Evolutionary conservation across 2,113 vertebrate species (phyloP), one percentile per base, ranked within the genome.

Genomic region (Ariopsis seemanni): DNA sequence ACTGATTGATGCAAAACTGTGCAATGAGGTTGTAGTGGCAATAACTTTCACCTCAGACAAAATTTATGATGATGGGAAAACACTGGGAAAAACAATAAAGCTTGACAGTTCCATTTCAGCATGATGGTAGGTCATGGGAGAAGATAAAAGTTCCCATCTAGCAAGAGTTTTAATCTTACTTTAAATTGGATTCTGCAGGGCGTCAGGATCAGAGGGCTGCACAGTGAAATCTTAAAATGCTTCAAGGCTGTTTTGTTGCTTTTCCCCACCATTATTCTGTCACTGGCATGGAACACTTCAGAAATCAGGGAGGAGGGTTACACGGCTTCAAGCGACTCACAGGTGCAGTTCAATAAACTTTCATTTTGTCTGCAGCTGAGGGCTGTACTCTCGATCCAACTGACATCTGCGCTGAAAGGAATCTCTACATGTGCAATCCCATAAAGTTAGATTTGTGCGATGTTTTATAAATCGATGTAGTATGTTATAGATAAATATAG

Each of bases 311-410:
- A 84, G 78, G 69, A 88, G 85, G n/a, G 86, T 91, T 90, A 91
- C 89, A 79, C 79, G 79, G 63, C 90, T 82, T 67, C 71, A 25
- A 78, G 88, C 50, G 72, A 88, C 82, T 82, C 84, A 55, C 86
- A 88, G 92, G 93, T 88, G 87, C 15, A 74, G 90, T 88, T 93
- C 92, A 90, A 90, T 91, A 92, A 91, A 89, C 89, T 91, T 92
- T 87, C 85, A 92, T 92, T 90, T 91, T 83, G 87, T 90, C 83
- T 86, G 89, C 65, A 83, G 90, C 91, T 86, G 0, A 14, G 50
- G 91, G 92, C 77, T 65, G 82, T 79, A 69, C 9, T 85, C 86
- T 90, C 89, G 87, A 90, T 88, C 91, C 89, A 72, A 85, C 62
- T 74, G 89, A 88, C 90, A 86, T 83, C 77, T 27, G 65, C 22